Conservation (phyloP, 53 echinoderm and acorn worm genomes). For the Henricia sp. region DNA sequence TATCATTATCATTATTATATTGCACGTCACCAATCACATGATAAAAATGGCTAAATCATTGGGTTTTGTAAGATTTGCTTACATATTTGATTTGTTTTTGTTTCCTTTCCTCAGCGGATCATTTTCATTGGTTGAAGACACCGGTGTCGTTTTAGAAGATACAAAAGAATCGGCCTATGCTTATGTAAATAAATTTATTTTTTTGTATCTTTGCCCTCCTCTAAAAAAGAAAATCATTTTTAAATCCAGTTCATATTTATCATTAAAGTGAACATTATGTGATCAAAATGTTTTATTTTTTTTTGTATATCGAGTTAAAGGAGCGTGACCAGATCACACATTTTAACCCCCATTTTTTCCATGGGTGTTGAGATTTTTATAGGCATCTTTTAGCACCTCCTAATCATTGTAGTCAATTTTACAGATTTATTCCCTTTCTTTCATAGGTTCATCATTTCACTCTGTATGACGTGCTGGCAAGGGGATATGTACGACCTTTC, state of each 20-base stretch:
- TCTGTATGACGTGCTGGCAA: constrained; percentile 90
- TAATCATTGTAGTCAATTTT: no score
- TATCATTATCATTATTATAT: no score
- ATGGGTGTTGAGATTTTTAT: no score
- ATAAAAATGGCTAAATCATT: no score
- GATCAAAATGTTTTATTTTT: no score
- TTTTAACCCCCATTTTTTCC: no score
- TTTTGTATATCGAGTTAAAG: no score
- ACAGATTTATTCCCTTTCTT: not conserved
- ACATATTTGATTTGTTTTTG: not conserved
- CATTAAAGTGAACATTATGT: not conserved
- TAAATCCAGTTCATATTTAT: not conserved
- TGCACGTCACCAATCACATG: no score
- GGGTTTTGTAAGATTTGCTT: no score
- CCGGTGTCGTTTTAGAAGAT: constrained; percentile 85
- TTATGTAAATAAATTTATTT: constrained; percentile 72
- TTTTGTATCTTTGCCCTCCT: no score
- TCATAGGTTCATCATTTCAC: constrained; percentile 96
- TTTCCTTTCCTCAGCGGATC: constrained; percentile 44
- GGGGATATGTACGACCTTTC: constrained; percentile 96
- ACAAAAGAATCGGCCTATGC: constrained; percentile 84
- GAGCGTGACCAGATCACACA: no score
- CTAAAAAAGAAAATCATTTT: not conserved
- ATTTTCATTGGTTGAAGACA: constrained; percentile 84
- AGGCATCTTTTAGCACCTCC: no score